Conservation (phyloP, 35 echinoderm and acorn worm genomes). For the Holothuria glaberrima region DNA sequence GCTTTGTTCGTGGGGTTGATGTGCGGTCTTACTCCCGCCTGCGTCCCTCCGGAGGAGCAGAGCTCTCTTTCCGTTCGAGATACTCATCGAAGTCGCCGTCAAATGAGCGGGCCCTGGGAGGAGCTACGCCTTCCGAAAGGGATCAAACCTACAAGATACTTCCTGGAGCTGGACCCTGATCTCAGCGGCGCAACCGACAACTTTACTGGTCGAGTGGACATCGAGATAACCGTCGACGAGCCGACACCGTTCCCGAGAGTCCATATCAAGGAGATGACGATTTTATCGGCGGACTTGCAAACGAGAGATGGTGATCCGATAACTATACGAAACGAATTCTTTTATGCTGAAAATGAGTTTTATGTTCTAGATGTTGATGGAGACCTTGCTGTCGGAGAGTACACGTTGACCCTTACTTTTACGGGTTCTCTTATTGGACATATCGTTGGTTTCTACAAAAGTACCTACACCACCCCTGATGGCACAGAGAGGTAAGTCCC, state of each 20-base stretch:
- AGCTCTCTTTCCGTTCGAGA: neutral
- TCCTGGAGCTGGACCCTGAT: conserved; percentile 28
- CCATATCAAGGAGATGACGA: conserved; percentile 60
- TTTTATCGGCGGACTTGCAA: neutral
- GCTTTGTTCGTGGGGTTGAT: conserved; percentile 40
- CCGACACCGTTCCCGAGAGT: conserved; percentile 30
- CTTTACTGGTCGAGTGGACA: conserved; percentile 40
- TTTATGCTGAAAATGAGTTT: conserved; percentile 39
- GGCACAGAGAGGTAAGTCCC: conserved; percentile 62
- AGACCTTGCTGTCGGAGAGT: neutral
- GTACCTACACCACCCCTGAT: conserved; percentile 59
- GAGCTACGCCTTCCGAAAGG: conserved; percentile 23
- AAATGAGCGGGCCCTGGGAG: neutral
- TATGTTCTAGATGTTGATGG: conserved; percentile 21
- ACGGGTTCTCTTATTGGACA: conserved; percentile 40
- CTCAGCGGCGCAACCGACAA: conserved; percentile 11
- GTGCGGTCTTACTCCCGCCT: conserved; percentile 36
- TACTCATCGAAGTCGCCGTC: neutral
- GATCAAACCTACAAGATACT: conserved; percentile 34
- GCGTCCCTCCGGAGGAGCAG: conserved; percentile 2
- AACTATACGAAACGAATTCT: neutral
- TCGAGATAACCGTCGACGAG: conserved; percentile 2
- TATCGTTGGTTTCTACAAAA: conserved; percentile 69
- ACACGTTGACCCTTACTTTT: conserved; percentile 21
- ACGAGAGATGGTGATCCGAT: neutral